Base-by-base conservation (phyloP, 2,888 invertebrate genomes). In the Hyppa rectilinea region DNA sequence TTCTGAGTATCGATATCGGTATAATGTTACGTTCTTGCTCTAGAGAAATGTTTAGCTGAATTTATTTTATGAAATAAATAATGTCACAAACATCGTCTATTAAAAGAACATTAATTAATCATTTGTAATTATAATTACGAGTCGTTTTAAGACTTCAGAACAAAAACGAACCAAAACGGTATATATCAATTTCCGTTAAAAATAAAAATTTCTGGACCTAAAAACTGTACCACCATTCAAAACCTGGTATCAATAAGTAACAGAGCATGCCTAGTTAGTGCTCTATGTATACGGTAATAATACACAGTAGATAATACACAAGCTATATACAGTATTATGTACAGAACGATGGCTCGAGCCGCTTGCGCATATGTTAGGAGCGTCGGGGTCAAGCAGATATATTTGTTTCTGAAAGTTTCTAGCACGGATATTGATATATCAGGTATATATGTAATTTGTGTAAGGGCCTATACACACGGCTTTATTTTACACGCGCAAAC, bases 341-440 rank as follows among this genome's bases (percentile, higher is more conserved):
- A 88, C 89, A 89, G 89, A 89, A 89, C 89, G 89, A 89, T 88
- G 89, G 47, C 53, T 62, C 56, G 59, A 49, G 71, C 75, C 77
- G 70, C 77, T 75, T 75, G 59, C 55, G 40, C 40, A 75, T 80
- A 83, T 72, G 66, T 75, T 80, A 83, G 75, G 81, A 75, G 75
- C 71, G 75, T 78, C 52, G 64, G 60, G 59, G 17, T 2, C 40
- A 79, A 78, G 65, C 82, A 38, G n/a, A 10, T 58, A 43, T n/a
- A 9, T 38, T 63, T 4, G 43, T 14, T n/a, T 26, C 14, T 43
- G 43, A 61, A 43, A 20, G 23, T 20, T n/a, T n/a, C 6, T n/a
- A 4, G 6, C 0, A 31, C 6, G n/a, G 31, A 31, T 7, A 4
- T 7, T 53, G 31, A 14, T 1, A 31, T 29, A 3, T 29, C 2